phyloP scores from a whole-genome alignment of 2,888 invertebrate genomes.

The Lasius platythorax region DNA sequence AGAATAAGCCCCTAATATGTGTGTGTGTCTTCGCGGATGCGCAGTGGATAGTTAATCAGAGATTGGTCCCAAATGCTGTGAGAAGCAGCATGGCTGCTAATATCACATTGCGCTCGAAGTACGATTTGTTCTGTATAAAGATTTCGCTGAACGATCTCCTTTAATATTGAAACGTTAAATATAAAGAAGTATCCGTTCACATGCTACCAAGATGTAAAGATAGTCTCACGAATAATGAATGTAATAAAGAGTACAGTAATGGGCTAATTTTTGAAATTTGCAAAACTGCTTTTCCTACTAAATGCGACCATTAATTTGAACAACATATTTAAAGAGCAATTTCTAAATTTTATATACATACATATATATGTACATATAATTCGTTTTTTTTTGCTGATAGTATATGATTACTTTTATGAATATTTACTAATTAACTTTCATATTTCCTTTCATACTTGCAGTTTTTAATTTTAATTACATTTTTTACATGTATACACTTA shows the following conservation, averaged over 20 bases:
- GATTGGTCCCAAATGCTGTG: no score
- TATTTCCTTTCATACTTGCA: not conserved
- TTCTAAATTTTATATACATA: not conserved
- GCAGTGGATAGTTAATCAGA: not conserved
- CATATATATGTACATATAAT: not conserved
- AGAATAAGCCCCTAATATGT: not conserved
- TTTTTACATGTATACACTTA: not conserved
- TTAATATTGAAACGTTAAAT: not conserved
- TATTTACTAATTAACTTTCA: not conserved
- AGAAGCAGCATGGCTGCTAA: not conserved
- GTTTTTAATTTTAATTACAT: not conserved
- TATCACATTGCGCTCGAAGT: not conserved
- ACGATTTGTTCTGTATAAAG: not conserved
- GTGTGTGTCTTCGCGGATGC: not conserved
- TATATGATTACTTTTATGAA: not conserved
- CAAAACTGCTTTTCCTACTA: not conserved
- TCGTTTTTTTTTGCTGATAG: not conserved
- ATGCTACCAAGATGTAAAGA: not conserved
- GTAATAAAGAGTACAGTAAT: not conserved
- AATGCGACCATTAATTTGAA: not conserved
- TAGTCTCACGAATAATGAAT: not conserved
- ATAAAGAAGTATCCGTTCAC: not conserved
- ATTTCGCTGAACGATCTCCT: not conserved
- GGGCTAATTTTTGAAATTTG: not conserved
- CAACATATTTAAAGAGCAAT: not conserved